Percentiles rank a stretch among this genome's conserved stretches.
phyloP scores from a whole-genome alignment of 2,797 vertebrate genomes.

The Aeoliscus strigatus region DNA sequence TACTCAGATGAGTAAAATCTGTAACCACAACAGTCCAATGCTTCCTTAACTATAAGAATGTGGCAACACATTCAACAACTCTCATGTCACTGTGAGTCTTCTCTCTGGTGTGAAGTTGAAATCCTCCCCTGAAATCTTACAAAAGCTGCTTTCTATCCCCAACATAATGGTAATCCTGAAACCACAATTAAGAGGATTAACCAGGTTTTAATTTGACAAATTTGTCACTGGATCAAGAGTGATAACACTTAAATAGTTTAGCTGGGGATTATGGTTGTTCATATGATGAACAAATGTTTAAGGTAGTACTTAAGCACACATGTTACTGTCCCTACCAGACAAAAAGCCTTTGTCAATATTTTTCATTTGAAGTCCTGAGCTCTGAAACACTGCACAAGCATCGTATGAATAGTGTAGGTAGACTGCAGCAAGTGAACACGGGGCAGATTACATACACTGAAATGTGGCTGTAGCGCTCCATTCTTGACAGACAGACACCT shows the following conservation, averaged over 20 bases:
- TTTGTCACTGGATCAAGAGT: slow-evolving; percentile 9
- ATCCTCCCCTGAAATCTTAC: slow-evolving; percentile 9
- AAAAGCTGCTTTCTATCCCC: slow-evolving; percentile 6
- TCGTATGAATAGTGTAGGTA: slow-evolving; percentile 12
- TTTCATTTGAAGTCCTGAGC: no score
- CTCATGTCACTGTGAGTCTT: no score
- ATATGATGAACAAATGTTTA: not conserved
- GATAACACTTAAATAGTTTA: slow-evolving; percentile 12
- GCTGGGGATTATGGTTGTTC: not conserved
- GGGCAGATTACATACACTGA: slow-evolving; percentile 55
- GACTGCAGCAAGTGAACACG: slow-evolving; percentile 34
- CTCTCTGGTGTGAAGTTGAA: slow-evolving; percentile 15
- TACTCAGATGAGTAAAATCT: no score
- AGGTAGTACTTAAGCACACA: no score
- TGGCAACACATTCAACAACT: no score
- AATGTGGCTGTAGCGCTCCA: slow-evolving; percentile 22
- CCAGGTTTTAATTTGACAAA: slow-evolving; percentile 8
- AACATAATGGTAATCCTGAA: slow-evolving; percentile 5
- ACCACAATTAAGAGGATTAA: slow-evolving; percentile 2
- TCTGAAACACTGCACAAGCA: no score
- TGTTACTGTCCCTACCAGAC: slow-evolving; percentile 7
- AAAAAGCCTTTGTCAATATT: slow-evolving; percentile 24
- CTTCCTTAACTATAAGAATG: no score
- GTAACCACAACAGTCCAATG: no score
- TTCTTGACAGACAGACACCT: slow-evolving; percentile 40